phyloP scores from a whole-genome alignment of 2,797 vertebrate species.

The Malurus splendens region DNA sequence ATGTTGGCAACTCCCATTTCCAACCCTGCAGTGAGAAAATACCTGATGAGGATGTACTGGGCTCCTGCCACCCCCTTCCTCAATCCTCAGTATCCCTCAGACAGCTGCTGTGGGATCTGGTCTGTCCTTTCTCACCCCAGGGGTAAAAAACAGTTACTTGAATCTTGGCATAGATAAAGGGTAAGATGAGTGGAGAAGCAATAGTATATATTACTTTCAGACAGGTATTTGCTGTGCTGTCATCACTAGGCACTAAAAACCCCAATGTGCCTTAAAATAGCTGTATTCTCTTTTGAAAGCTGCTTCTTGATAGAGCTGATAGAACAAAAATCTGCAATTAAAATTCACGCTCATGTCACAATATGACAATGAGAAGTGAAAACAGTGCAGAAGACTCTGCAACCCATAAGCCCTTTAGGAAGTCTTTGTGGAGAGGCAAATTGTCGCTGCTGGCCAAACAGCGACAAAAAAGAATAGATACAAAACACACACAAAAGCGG shows the following conservation, averaged over 20 bases:
- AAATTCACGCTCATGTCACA: background rate
- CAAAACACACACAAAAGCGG: no score
- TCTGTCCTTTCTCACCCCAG: background rate
- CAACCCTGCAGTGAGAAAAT: background rate
- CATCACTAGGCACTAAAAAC: background rate
- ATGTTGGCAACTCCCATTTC: background rate
- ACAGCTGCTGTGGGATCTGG: background rate
- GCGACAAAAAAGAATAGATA: no score
- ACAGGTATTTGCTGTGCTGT: background rate
- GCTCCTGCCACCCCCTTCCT: background rate
- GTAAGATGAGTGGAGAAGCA: background rate
- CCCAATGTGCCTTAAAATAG: background rate
- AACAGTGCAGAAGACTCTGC: background rate
- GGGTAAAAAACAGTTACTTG: background rate
- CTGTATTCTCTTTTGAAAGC: background rate
- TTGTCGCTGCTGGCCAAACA: background rate
- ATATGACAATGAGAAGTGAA: background rate
- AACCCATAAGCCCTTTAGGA: background rate
- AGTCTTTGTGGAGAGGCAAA: background rate
- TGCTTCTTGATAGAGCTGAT: background rate
- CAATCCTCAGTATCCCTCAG: background rate
- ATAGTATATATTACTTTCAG: background rate
- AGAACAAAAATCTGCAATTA: background rate
- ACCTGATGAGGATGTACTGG: background rate
- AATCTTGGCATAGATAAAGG: background rate